Conservation (phyloP, 1,140 invertebrate species). For the Sycobia sp. region DNA sequence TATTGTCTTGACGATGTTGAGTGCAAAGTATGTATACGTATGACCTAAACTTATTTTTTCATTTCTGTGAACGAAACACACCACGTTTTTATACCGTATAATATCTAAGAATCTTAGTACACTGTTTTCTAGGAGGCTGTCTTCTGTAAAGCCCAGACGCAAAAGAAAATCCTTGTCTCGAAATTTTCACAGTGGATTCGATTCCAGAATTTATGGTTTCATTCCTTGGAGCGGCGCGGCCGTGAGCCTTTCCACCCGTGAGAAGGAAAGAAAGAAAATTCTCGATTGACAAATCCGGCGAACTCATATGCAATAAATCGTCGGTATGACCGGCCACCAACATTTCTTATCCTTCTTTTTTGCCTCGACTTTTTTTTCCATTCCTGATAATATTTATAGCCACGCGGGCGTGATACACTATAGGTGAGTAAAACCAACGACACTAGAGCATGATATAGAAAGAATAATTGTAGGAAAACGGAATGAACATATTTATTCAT, state of each 20-base stretch:
- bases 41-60: too few relatives aligned
- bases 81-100: too few relatives aligned
- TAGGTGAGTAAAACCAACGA: not conserved
- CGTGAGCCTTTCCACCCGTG: too few relatives aligned
- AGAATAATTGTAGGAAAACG: too few relatives aligned
- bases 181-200: conserved; percentile 29
- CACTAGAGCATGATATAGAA: too few relatives aligned
- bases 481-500: too few relatives aligned
- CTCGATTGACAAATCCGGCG: conserved; percentile 56
- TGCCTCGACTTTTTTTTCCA: conserved; percentile 26
- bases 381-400: conserved; percentile 56
- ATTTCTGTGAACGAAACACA: too few relatives aligned
- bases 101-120: too few relatives aligned
- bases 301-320: conserved; percentile 62
- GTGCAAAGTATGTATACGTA: too few relatives aligned
- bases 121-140: too few relatives aligned
- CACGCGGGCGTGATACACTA: not conserved
- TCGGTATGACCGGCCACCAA: conserved; percentile 38
- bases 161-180: conserved; percentile 26
- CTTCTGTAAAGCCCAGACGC: not conserved
- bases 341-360: conserved; percentile 6
- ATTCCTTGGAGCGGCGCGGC: conserved; percentile 3
- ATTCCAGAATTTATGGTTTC: conserved; percentile 30
- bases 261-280: conserved; percentile 35
- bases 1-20: too few relatives aligned